phyloP scores from a whole-genome alignment of 2,113 vertebrate species.

The Erpornis zantholeuca region DNA sequence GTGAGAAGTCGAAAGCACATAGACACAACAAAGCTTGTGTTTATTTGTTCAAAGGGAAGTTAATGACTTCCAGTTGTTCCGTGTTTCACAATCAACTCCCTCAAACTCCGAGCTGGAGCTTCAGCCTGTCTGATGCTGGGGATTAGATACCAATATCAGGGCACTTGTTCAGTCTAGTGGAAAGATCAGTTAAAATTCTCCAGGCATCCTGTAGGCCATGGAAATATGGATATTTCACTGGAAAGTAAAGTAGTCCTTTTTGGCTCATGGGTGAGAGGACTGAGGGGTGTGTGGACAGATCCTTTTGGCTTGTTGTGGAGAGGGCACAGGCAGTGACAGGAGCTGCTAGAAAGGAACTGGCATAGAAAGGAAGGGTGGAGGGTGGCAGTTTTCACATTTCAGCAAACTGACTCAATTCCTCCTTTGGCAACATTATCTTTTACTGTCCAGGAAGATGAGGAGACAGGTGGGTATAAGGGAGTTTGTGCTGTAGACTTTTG shows the following conservation, averaged over 20 bases:
- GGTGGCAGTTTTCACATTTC: not conserved
- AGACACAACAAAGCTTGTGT: slow-evolving; percentile 8
- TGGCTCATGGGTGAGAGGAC: not conserved
- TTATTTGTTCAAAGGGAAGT: not conserved
- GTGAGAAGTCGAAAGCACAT: not conserved
- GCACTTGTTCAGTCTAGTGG: not conserved
- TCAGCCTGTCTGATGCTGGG: not conserved
- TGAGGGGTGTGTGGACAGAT: fast-evolving
- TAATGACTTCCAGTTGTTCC: slow-evolving; percentile 11
- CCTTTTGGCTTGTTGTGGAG: not conserved
- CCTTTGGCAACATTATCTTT: not conserved
- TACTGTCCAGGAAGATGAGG: not conserved
- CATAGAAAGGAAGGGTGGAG: not conserved
- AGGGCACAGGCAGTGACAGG: fast-evolving
- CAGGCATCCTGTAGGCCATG: not conserved
- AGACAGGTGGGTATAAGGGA: not conserved
- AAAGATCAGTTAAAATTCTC: not conserved
- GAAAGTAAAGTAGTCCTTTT: not conserved
- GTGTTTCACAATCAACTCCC: not conserved
- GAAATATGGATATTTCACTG: not conserved
- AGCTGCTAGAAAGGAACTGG: not conserved
- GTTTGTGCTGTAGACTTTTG: not conserved
- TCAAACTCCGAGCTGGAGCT: not conserved
- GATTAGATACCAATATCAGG: not conserved
- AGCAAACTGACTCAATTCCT: not conserved